Conservation (phyloP, 1,140 invertebrate genomes). For the Pseudobourletiella spinata region DNA sequence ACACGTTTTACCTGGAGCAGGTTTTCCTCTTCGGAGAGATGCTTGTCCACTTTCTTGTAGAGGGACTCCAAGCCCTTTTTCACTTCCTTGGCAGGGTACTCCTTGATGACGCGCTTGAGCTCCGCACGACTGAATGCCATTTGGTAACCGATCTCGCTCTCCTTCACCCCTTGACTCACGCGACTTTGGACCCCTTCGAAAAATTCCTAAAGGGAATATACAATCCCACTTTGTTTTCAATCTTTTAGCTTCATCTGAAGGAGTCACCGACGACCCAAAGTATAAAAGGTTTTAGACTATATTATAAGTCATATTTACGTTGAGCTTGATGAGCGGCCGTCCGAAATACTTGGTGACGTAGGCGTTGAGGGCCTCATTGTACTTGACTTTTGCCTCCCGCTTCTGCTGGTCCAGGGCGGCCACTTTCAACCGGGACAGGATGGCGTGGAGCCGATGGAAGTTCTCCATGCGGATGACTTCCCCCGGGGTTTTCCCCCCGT, state of each 20-base stretch:
- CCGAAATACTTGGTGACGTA: conserved; percentile 95
- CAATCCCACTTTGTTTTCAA: too few species aligned
- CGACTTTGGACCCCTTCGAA: conserved; percentile 90
- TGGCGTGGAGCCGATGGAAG: conserved; percentile 85
- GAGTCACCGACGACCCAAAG: too few species aligned
- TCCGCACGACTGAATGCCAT: conserved; percentile 96
- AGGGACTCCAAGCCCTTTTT: conserved; percentile 91
- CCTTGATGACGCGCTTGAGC: conserved; percentile 85
- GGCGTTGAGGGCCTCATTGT: conserved; percentile 76
- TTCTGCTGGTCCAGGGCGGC: conserved; percentile 73
- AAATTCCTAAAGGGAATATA: conserved; percentile 57
- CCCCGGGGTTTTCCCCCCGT: conserved; percentile 86
- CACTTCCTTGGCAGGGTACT: conserved; percentile 91
- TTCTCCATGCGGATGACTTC: conserved; percentile 97
- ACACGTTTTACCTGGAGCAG: conserved; percentile 63
- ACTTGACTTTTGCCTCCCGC: conserved; percentile 85
- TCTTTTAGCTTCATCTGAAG: too few species aligned
- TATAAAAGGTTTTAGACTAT: too few species aligned
- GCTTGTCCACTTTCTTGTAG: conserved; percentile 96
- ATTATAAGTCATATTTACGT: conserved; percentile 52
- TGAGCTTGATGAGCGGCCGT: conserved; percentile 87
- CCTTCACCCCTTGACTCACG: conserved; percentile 85
- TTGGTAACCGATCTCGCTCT: conserved; percentile 96
- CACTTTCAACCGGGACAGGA: conserved; percentile 84
- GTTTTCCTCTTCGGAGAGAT: conserved; percentile 90